Percentiles rank a stretch among this genome's conserved stretches.
Conservation (phyloP, 2,113 vertebrate species). For the cattle (Bos taurus) region ARS-UCD2.0 NC_037337.1:34548001-34548500, state of each 20-base stretch:
- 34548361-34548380: neutral
- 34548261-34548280: neutral
- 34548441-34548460: neutral
- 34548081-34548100: neutral
- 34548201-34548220: neutral
- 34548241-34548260: neutral
- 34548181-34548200: neutral
- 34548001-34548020: neutral
- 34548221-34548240: neutral
- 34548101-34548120: neutral
- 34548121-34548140: neutral
- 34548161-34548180: neutral
- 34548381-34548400: neutral
- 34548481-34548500: neutral
- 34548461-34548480: neutral
- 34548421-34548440: neutral
- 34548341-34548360: neutral
- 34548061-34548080: neutral
- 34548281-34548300: neutral
- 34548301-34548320: neutral
- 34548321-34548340: neutral
- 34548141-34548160: neutral
- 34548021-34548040: neutral
- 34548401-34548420: neutral
- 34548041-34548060: neutral